phyloP scores from a whole-genome alignment of 2,888 invertebrate species.

The Sminthurinus aureus region DNA sequence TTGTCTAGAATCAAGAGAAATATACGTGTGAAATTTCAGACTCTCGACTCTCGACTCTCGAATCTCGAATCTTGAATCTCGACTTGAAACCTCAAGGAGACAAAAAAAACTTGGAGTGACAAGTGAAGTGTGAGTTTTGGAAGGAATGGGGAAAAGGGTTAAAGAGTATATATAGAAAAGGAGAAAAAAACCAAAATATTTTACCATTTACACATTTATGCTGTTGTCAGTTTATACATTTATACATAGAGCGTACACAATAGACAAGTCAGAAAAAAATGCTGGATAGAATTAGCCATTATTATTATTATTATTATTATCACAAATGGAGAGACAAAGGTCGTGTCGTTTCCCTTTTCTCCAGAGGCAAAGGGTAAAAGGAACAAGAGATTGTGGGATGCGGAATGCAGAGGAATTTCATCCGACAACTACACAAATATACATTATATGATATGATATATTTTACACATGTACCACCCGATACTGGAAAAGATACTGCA shows the following conservation, averaged over 20 bases:
- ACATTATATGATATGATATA: no score
- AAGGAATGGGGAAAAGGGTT: neutral
- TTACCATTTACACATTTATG: no score
- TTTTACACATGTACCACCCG: no score
- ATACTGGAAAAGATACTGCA: neutral
- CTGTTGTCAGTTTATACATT: slow-evolving; percentile 3
- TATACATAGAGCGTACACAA: neutral
- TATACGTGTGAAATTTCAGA: neutral
- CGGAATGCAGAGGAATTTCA: neutral
- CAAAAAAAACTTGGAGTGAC: neutral
- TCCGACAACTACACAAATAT: no score
- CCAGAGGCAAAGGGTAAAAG: slow-evolving; percentile 30
- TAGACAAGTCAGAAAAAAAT: slow-evolving; percentile 28
- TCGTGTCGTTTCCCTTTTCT: slow-evolving; percentile 34
- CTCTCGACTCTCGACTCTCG: no score
- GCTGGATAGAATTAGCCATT: slow-evolving; percentile 34
- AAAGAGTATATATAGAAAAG: neutral
- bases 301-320: slow-evolving; percentile 32
- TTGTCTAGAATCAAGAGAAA: neutral
- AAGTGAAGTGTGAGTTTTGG: neutral
- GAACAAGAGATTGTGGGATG: no score
- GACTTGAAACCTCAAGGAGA: neutral
- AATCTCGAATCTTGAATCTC: no score
- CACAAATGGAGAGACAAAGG: slow-evolving; percentile 34
- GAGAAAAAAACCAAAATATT: slow-evolving; percentile 9